These are phyloP conservation scores for Plagiodera versicolora DNA, from an alignment of 2,888 invertebrate genomes.

Conservation along the genomic window DNA sequence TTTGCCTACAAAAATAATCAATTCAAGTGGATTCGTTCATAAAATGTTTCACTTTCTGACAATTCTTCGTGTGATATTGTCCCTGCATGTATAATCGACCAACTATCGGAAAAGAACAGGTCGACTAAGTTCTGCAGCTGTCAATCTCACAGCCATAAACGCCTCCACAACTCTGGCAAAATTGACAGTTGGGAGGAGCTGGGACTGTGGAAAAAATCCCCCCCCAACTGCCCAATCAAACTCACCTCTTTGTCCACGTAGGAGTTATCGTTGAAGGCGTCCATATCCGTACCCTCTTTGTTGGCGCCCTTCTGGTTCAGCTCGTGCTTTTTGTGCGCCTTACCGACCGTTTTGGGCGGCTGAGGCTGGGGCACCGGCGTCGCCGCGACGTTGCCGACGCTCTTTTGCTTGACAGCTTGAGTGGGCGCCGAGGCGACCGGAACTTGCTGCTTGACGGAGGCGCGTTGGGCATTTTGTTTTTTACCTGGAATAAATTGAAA, in stretches of 20 bases:
- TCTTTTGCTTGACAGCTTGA: too few species aligned
- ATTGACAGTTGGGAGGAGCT: slow-evolving; percentile 18
- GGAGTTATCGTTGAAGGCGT: slow-evolving; percentile 57
- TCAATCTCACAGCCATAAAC: slow-evolving; percentile 24
- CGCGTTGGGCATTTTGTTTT: slow-evolving; percentile 47
- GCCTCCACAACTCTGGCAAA: slow-evolving; percentile 17
- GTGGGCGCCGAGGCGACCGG: too few species aligned
- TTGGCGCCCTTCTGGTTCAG: slow-evolving; percentile 61
- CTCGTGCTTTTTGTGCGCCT: slow-evolving; percentile 58
- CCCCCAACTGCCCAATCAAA: slow-evolving; percentile 20
- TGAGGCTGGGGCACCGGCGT: slow-evolving; percentile 48
- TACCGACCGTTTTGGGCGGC: slow-evolving; percentile 57
- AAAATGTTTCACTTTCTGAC: too few species aligned
- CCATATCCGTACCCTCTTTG: slow-evolving; percentile 65
- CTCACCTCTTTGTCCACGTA: slow-evolving; percentile 41
- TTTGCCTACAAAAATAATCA: slow-evolving; percentile 5
- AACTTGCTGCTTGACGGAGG: slow-evolving; percentile 26
- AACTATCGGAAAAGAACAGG: slow-evolving; percentile 16
- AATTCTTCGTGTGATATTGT: slow-evolving; percentile 13
- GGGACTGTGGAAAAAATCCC: too few species aligned
- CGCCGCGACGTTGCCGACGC: slow-evolving; percentile 23
- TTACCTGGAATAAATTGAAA: too few species aligned
- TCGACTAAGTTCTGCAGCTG: slow-evolving; percentile 22
- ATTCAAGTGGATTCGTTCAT: too few species aligned
- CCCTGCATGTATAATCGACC: slow-evolving; percentile 22